phyloP scores from a whole-genome alignment of 2,797 vertebrate genomes.

The Myotis myotis region DNA sequence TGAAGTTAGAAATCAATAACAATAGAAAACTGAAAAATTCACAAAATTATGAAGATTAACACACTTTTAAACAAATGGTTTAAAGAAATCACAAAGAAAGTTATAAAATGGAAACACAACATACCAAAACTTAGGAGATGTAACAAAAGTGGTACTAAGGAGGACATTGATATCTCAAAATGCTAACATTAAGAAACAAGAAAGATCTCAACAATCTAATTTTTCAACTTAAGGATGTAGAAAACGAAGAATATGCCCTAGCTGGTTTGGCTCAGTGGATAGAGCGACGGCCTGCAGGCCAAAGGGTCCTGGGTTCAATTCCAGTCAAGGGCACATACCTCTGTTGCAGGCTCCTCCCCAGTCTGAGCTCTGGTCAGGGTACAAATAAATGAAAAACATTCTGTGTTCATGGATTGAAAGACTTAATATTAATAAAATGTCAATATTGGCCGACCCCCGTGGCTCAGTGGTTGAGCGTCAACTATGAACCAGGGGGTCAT shows the following conservation, averaged over 20 bases:
- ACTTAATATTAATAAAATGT: background rate
- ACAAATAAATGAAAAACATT: background rate
- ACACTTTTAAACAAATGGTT: background rate
- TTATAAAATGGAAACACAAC: background rate
- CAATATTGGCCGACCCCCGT: too few species aligned
- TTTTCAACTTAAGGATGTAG: background rate
- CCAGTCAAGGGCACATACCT: too few species aligned
- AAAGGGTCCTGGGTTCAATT: too few species aligned
- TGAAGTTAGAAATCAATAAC: background rate
- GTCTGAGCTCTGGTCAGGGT: too few species aligned
- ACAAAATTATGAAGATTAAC: background rate
- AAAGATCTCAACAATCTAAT: background rate
- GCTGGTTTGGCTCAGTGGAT: too few species aligned
- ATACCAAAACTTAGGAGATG: background rate
- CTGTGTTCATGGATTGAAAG: background rate
- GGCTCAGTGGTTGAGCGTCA: too few species aligned
- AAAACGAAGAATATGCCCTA: background rate
- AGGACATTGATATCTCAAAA: background rate
- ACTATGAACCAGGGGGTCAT: too few species aligned
- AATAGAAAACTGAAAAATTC: background rate
- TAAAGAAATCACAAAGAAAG: background rate
- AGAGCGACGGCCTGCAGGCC: too few species aligned
- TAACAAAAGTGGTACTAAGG: background rate
- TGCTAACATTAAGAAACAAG: background rate
- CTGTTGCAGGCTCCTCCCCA: too few species aligned